Evolutionary conservation across 2,888 invertebrate genomes (phyloP), one percentile per base, ranked within the genome.

Genomic region (Chironomus tentans): DNA sequence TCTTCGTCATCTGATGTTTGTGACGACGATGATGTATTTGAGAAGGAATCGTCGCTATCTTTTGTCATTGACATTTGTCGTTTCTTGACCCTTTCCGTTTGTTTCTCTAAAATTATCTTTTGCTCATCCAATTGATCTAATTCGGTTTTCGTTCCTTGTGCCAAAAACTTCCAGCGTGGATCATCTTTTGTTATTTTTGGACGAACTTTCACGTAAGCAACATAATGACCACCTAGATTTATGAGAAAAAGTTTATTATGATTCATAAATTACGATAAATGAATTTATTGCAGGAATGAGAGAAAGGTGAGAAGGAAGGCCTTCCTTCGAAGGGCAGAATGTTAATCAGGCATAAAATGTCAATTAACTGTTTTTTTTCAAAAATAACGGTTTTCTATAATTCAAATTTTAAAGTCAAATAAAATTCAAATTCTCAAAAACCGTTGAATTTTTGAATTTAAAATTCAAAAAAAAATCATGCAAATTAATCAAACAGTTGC

Each of bases 161-260:
- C 91, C 78, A 93, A 81, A 82, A 92, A 92, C 79, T 89, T 87
- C 91, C 92, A 92, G 12, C 91, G 86, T 7, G 88, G 87, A 80
- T 91, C 90, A n/a, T 88, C 87, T 0, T 86, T 82, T 46, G 85
- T 84, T 48, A 91, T 82, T 6, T 88, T 87, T 21, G 87, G 83
- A n/a, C 92, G 85, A 7, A 94, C 92, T 86, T 97, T 97, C 2
- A 98, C 94, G 81, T 95, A 98, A 5, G 98, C 96, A 0, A 96
- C 94, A 82, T 99, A 99, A 78, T 89, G 88, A 0, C 88, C 88
- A 3, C 72, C 72, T 72, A 38, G 38, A 38, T 38, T 10, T 38
- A 38, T 10, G 38, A 38, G 38, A 38, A 38, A 28, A 10, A 10
- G 7, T 38, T 38, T 38, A 38, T 38, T 38, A 38, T 38, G 38